These are phyloP conservation scores for Brachionus koreanus DNA, from an alignment of 1,140 invertebrate genomes.

Conservation along the genomic window DNA sequence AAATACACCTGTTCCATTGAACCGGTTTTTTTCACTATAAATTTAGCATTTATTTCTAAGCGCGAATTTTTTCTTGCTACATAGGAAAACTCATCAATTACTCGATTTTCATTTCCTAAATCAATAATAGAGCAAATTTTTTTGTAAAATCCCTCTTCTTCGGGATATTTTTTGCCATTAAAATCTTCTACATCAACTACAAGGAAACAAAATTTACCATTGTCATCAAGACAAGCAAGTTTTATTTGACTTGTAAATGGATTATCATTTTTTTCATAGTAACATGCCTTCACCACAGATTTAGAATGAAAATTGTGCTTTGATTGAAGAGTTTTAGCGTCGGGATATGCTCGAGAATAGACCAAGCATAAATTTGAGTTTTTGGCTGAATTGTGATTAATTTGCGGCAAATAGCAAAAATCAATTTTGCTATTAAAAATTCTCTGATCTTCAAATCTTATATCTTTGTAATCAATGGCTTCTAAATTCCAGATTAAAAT, in stretches of 20 bases:
- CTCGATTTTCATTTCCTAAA: not conserved
- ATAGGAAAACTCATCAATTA: constrained; percentile 10
- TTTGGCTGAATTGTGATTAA: not conserved
- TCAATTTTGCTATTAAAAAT: constrained; percentile 32
- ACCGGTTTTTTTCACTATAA: not conserved
- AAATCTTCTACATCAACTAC: constrained; percentile 34
- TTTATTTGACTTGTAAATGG: constrained; percentile 14
- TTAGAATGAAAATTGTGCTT: not conserved
- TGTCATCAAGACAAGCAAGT: not conserved
- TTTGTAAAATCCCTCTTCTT: constrained; percentile 28
- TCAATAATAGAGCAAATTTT: constrained; percentile 37
- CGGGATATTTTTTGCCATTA: constrained; percentile 17
- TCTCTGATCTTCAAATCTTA: not conserved
- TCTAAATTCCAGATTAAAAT: constrained; percentile 18
- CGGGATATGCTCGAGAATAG: not conserved
- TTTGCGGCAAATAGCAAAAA: not conserved
- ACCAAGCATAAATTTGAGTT: not conserved
- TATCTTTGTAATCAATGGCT: not conserved
- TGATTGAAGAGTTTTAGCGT: not conserved
- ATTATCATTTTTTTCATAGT: constrained; percentile 23
- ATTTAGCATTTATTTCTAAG: constrained; percentile 22
- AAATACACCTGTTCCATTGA: not conserved
- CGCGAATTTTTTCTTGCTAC: not conserved
- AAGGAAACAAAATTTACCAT: constrained; percentile 27
- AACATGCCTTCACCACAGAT: constrained; percentile 16